Percentiles rank a stretch among this genome's conserved stretches.
These are phyloP conservation scores for Chiridota heheva DNA, from an alignment of 35 echinoderm and acorn worm species.

Conservation along the genomic window DNA sequence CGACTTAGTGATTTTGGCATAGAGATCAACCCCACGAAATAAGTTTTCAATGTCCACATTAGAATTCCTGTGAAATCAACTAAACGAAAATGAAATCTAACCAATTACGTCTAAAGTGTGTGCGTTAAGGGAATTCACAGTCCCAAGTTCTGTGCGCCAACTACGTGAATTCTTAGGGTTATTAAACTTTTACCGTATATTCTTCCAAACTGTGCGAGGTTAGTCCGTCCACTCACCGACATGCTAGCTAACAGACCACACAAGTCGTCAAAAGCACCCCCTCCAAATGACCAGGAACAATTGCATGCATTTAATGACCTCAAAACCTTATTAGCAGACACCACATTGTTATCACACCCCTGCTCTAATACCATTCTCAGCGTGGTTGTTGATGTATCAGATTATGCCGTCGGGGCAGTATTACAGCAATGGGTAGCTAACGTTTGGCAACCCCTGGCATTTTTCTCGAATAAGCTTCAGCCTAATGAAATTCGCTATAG, in stretches of 20 bases:
- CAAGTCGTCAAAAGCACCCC: neutral
- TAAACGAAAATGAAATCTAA: conserved; percentile 26
- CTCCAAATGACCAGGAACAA: neutral
- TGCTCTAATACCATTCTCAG: neutral
- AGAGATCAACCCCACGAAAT: conserved; percentile 52
- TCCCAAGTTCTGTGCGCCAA: conserved; percentile 1
- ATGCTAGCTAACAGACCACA: conserved; percentile 10
- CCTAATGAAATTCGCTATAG: conserved; percentile 37
- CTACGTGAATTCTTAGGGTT: conserved; percentile 48
- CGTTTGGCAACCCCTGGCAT: conserved; percentile 46
- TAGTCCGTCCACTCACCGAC: conserved; percentile 38
- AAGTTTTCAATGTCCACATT: conserved; percentile 26
- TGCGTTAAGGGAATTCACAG: conserved; percentile 41
- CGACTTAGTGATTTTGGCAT: conserved; percentile 43
- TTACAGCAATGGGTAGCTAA: conserved; percentile 24
- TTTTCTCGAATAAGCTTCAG: conserved; percentile 50
- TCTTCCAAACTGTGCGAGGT: conserved; percentile 44
- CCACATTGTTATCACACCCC: conserved; percentile 51
- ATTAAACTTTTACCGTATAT: conserved; percentile 66
- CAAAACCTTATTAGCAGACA: conserved; percentile 19
- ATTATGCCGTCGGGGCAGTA: conserved; percentile 46
- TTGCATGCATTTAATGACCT: conserved; percentile 23
- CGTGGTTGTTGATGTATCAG: conserved; percentile 55
- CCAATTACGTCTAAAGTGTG: conserved; percentile 55
- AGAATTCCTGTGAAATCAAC: conserved; percentile 49